These are phyloP conservation scores for Hydrochoerus hydrochaeris DNA, from an alignment of 2,113 vertebrate genomes.

Conservation along the genomic window DNA sequence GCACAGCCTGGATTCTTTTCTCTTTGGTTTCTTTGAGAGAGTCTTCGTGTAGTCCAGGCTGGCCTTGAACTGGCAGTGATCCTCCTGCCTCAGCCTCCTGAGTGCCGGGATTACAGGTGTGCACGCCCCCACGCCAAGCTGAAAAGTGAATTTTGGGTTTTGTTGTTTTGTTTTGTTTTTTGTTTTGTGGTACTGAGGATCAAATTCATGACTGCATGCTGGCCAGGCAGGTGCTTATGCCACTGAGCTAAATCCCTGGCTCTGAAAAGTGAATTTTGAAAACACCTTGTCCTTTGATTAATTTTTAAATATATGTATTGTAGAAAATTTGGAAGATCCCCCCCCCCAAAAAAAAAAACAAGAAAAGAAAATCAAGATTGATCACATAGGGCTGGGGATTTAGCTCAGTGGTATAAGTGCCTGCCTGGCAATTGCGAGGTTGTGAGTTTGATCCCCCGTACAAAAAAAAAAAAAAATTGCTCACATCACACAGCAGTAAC, in stretches of 20 bases:
- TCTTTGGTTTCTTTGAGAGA: background rate
- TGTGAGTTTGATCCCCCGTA: too few relatives aligned
- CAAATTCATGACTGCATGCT: too few relatives aligned
- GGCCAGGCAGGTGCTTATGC: too few relatives aligned
- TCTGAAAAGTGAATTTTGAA: background rate
- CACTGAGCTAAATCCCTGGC: too few relatives aligned
- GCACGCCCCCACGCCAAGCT: background rate
- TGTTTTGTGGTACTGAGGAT: background rate
- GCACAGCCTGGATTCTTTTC: background rate
- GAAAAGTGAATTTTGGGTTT: background rate
- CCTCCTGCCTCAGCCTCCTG: background rate
- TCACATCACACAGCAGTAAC: background rate
- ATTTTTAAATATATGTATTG: background rate
- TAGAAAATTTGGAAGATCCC: conserved; percentile 42
- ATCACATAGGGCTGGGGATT: too few relatives aligned
- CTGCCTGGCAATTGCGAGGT: too few relatives aligned
- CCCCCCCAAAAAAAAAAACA: background rate
- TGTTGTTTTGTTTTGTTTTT: too few relatives aligned
- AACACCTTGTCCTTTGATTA: background rate
- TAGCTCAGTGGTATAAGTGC: too few relatives aligned
- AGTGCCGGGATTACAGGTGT: background rate
- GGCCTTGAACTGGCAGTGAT: background rate
- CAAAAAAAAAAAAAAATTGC: too few relatives aligned
- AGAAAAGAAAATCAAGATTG: conserved; percentile 2
- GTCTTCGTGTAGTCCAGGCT: background rate